Base-by-base conservation (phyloP, 2,797 vertebrate genomes). In the Rhinoraja longicauda region DNA sequence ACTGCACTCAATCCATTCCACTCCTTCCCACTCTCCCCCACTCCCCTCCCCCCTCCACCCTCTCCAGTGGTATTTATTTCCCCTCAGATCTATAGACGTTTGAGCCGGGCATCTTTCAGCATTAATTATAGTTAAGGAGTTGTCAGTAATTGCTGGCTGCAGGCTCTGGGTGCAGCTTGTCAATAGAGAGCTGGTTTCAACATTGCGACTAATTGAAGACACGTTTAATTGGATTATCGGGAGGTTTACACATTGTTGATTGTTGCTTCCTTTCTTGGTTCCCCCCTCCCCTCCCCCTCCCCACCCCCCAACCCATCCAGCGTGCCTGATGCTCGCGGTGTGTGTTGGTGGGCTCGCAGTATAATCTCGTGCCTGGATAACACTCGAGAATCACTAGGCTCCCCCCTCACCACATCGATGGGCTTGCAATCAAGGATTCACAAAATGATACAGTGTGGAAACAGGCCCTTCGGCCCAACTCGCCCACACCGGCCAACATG, bases 171-270 rank as follows among this genome's bases (percentile, higher is more conserved):
- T 64, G 59, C n/a, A 15, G 36, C 29, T 67, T 1, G 84, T 88
- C 84, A 88, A 67, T 19, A 88, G 84, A 15, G 84, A 24, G 29
- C 32, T 62, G 19, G 84, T 88, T 67, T 88, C 59, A 88, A 88
- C 84, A 3, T 88, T 21, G 59, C 29, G 59, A 32, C 59, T 88
- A 88, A 88, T 88, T 88, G 62, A 88, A 67, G 84, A 32, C 59
- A 67, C 26, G 1, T 88, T 88, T 88, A 88, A 88, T 88, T 88
- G 84, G 84, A 88, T 88, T 88, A 88, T 62, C 84, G 19, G 84
- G 59, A 64, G 15, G 59, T 36, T 88, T 62, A n/a, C 84, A 64
- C n/a, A 64, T 64, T 21, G n/a, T 26, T 2, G 59, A 88, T 36
- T 88, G 84, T 62, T 67, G 59, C 5, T 88, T 88, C 59, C 6